phyloP scores from a whole-genome alignment of 1,140 invertebrate genomes.

The Nomia melanderi region DNA sequence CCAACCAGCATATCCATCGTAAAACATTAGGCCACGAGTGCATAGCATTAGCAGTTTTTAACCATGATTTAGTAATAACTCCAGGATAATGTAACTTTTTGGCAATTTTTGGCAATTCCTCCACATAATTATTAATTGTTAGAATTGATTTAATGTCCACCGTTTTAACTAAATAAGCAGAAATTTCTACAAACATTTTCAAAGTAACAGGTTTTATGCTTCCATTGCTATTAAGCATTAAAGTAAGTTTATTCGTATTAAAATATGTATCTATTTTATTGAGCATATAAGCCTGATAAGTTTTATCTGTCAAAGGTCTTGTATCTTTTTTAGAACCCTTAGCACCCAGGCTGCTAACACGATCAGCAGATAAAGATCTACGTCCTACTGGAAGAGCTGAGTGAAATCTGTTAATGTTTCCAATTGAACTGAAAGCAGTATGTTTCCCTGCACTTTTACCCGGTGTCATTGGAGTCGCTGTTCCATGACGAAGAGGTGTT shows the following conservation, averaged over 20 bases:
- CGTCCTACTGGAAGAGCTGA: slow-evolving; percentile 18
- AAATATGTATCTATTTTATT: slow-evolving; percentile 73
- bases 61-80: slow-evolving; percentile 82
- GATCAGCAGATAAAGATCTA: slow-evolving; percentile 71
- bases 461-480: slow-evolving; percentile 57
- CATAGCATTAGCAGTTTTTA: slow-evolving; percentile 82
- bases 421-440: slow-evolving; percentile 19
- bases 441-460: not conserved
- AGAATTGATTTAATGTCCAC: slow-evolving; percentile 67
- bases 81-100: slow-evolving; percentile 83
- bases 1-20: slow-evolving; percentile 81
- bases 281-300: slow-evolving; percentile 70
- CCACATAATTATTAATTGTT: slow-evolving; percentile 72
- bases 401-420: slow-evolving; percentile 41
- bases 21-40: slow-evolving; percentile 83
- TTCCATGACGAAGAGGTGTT: slow-evolving; percentile 39
- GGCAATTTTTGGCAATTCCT: slow-evolving; percentile 79
- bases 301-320: slow-evolving; percentile 73
- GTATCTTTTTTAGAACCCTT: slow-evolving; percentile 71
- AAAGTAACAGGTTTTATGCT: slow-evolving; percentile 74
- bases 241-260: slow-evolving; percentile 49
- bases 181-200: slow-evolving; percentile 74
- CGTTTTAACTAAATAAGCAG: slow-evolving; percentile 64
- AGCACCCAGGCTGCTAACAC: slow-evolving; percentile 57
- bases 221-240: slow-evolving; percentile 70